Percentiles rank a stretch among this genome's conserved stretches.
Evolutionary conservation across 2,888 invertebrate species (phyloP).

Genomic region (Carcina quercana): DNA sequence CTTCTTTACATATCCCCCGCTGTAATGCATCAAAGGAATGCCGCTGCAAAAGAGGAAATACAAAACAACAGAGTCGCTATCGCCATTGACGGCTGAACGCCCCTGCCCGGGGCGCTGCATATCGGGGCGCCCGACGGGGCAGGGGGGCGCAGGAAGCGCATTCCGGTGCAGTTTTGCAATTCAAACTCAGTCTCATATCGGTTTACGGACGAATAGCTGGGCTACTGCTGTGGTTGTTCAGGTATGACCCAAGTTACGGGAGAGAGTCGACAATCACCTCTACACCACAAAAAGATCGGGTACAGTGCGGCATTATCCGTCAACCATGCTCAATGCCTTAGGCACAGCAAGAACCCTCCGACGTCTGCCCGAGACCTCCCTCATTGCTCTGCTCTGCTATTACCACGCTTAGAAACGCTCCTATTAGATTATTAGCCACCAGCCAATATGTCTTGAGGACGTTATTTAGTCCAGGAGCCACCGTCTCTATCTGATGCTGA

Average conservation of each 20-base stretch:
- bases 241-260: slow-evolving; percentile 12
- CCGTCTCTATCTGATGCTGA: no score
- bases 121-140: no score
- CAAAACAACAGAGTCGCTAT: no score
- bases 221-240: slow-evolving; percentile 18
- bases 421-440: neutral
- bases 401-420: neutral
- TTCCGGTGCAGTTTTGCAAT: slow-evolving; percentile 56
- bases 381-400: neutral
- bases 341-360: neutral
- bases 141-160: slow-evolving; percentile 27
- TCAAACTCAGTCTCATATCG: slow-evolving; percentile 64
- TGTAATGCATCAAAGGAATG: no score
- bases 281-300: neutral
- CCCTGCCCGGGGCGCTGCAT: no score
- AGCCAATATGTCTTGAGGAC: neutral
- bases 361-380: neutral
- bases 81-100: no score
- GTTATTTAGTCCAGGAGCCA: neutral
- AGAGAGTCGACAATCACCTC: slow-evolving; percentile 1
- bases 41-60: no score
- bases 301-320: neutral
- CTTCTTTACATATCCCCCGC: no score
- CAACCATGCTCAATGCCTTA: neutral
- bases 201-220: slow-evolving; percentile 53